Base-by-base conservation (phyloP, 2,888 invertebrate genomes). In the Morpho deidamia region DNA sequence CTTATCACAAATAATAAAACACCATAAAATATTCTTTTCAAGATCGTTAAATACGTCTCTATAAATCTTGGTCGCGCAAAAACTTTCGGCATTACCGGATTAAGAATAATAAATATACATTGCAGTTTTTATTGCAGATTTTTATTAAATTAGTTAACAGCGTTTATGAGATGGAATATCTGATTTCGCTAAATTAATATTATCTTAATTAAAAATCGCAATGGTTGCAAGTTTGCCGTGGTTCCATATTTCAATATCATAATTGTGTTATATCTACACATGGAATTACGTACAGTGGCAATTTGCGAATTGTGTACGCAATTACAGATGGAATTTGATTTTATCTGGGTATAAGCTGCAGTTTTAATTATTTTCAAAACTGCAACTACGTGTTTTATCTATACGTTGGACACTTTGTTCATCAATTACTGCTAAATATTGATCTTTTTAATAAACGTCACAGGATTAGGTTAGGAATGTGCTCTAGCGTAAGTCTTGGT, bases 161-260 rank as follows among this genome's bases (percentile, higher is more conserved):
- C 38, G 44, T 51, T 39, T 39, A 42, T 39, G 44, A 43, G 44
- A 8, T 51, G 32, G 32, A 38, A 44, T 38, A 55, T 51, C 44
- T 41, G 46, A 59, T 59, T 56, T 52, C 42, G 50, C 45, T 56
- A 53, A 61, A 61, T 61, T 56, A 53, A 56, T 55, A 45, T 59
- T 55, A 59, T 61, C 61, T 59, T 57, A 55, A 59, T 61, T 59
- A 57, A 57, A 58, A 53, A 61, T 57, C 58, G 44, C 47, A 47
- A 56, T 51, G 46, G 53, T 46, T 55, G 46, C 48, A 39, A 48
- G 48, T 59, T 51, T 59, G 49, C 38, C 43, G 47, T 46, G 59
- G 40, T 51, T 48, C 11, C 44, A 51, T 59, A 59, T 52, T 56
- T 59, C 56, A 59, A 54, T 59, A 56, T 54, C 56, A 53, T 51